These are phyloP conservation scores for Halichondria panicea DNA, from an alignment of 37 sponge, comb jelly and placozoan genomes.

Conservation along the genomic window DNA sequence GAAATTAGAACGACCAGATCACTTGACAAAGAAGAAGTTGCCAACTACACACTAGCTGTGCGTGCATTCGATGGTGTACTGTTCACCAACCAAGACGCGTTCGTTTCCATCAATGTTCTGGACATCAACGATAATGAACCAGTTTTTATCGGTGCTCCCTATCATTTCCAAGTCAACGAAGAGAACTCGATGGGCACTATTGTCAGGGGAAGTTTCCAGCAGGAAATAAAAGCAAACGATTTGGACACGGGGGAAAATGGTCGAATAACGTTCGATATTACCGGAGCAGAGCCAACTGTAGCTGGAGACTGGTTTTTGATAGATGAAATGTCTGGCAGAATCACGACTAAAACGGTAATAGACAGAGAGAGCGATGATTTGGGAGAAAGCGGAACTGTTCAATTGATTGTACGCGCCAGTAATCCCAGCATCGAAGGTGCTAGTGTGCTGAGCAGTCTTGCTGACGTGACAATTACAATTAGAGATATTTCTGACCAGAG, in stretches of 20 bases:
- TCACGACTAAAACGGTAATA: constrained; percentile 18
- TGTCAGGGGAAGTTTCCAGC: no score
- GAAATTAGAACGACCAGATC: constrained; percentile 19
- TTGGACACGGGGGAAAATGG: constrained; percentile 31
- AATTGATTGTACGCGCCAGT: neutral
- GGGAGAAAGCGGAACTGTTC: neutral
- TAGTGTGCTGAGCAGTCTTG: neutral
- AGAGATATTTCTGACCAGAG: constrained; percentile 47
- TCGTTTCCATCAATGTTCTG: constrained; percentile 22
- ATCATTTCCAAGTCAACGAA: constrained; percentile 38
- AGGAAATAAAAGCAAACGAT: constrained; percentile 16
- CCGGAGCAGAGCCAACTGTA: neutral
- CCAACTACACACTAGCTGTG: constrained; percentile 50
- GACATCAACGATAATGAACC: constrained; percentile 81
- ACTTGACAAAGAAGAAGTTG: constrained; percentile 52
- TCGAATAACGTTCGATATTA: constrained; percentile 11
- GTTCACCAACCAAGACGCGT: neutral
- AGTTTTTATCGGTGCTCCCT: constrained; percentile 28
- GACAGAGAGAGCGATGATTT: constrained; percentile 43
- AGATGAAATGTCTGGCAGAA: constrained; percentile 36
- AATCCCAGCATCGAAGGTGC: neutral
- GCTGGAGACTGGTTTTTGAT: constrained; percentile 31
- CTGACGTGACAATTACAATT: constrained; percentile 4
- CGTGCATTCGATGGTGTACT: constrained; percentile 40
- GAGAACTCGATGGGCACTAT: neutral